Evolutionary conservation across 1,140 invertebrate genomes (phyloP).

Genomic region (Drosophila serrata): DNA sequence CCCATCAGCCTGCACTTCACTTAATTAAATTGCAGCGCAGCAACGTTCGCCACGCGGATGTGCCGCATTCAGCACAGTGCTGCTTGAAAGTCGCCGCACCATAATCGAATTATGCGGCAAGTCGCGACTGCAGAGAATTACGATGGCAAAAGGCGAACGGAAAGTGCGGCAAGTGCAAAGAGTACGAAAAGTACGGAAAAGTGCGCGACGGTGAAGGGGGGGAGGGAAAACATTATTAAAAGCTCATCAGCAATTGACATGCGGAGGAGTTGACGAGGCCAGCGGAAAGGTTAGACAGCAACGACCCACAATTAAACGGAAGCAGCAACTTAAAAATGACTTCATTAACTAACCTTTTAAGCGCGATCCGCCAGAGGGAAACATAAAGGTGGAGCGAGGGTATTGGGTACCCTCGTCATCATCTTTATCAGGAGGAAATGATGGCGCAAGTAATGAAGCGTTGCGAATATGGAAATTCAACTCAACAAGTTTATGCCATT

Average conservation of each 20-base stretch:
- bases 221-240: slow-evolving; percentile 73
- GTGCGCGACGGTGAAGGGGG: slow-evolving; percentile 4
- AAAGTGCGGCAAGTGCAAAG: slow-evolving; percentile 16
- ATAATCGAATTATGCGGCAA: slow-evolving; percentile 80
- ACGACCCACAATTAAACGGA: slow-evolving; percentile 77
- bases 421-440: slow-evolving; percentile 16
- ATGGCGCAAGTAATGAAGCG: slow-evolving; percentile 17
- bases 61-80: slow-evolving; percentile 46
- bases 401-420: slow-evolving; percentile 3
- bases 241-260: slow-evolving; percentile 82
- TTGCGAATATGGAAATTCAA: slow-evolving; percentile 28
- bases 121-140: slow-evolving; percentile 70
- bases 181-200: slow-evolving; percentile 6
- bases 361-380: slow-evolving; percentile 1
- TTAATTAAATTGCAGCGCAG: slow-evolving; percentile 81
- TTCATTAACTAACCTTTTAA: slow-evolving; percentile 75
- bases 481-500: slow-evolving; percentile 10
- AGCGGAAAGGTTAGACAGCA: slow-evolving; percentile 37
- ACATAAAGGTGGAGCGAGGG: not conserved
- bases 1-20: slow-evolving; percentile 69
- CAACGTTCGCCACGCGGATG: slow-evolving; percentile 69
- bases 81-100: slow-evolving; percentile 76
- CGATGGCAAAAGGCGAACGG: slow-evolving; percentile 67
- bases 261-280: slow-evolving; percentile 35
- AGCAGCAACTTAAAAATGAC: slow-evolving; percentile 74